A percentile compares a stretch with the other conserved stretches of the same genome.
Conservation (phyloP, 1,140 invertebrate genomes). For the Drosophila parvula region DNA sequence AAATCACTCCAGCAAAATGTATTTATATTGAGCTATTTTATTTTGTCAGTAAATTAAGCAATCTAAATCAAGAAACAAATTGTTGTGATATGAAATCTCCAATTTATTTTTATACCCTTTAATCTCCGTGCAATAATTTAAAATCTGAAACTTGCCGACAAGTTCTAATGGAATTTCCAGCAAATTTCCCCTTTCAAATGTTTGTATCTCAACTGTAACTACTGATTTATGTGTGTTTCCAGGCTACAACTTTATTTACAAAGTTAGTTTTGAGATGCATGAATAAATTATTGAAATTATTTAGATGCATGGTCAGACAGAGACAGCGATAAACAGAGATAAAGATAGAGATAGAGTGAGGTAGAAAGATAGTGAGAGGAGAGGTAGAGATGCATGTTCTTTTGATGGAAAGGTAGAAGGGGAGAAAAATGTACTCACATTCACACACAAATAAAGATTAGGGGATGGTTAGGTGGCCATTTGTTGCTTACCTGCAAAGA, state of each 20-base stretch:
- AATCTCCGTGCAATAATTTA: too few species aligned
- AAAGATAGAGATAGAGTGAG: not conserved
- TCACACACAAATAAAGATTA: slow-evolving; percentile 1
- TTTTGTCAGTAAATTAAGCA: too few species aligned
- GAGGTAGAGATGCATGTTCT: slow-evolving; percentile 7
- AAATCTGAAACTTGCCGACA: not conserved
- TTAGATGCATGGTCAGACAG: slow-evolving; percentile 17
- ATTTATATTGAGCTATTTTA: too few species aligned
- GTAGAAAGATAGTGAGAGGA: not conserved
- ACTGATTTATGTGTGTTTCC: not conserved
- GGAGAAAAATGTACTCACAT: slow-evolving; percentile 22
- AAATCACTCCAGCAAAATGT: too few species aligned
- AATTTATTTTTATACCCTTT: too few species aligned
- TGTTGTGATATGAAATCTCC: too few species aligned
- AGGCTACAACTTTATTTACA: slow-evolving; percentile 28
- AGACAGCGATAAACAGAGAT: slow-evolving; percentile 17
- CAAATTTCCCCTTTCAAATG: not conserved
- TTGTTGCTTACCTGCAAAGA: slow-evolving; percentile 33
- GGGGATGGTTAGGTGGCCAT: not conserved
- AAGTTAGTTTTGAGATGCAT: slow-evolving; percentile 33
- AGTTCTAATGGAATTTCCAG: not conserved
- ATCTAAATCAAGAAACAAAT: too few species aligned
- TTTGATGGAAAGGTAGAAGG: slow-evolving; percentile 17
- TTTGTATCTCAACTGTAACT: not conserved
- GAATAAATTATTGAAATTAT: slow-evolving; percentile 24